These are phyloP conservation scores for Melanchra persicariae DNA, from an alignment of 2,888 invertebrate species.

Conservation along the genomic window DNA sequence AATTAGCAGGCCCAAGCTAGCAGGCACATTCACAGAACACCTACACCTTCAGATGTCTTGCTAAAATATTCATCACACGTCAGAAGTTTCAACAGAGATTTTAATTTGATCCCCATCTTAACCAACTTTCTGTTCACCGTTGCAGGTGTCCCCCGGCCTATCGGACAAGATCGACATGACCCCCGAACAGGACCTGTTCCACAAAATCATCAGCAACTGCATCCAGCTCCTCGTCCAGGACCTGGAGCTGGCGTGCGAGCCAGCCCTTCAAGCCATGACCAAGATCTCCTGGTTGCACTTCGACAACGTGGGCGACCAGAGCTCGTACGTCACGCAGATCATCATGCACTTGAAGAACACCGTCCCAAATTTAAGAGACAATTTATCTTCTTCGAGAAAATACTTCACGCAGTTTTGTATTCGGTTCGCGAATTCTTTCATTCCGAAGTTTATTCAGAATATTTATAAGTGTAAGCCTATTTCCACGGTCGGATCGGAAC, in stretches of 20 bases:
- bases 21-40: too few species aligned
- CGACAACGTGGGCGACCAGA: conserved; percentile 99
- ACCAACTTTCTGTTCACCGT: too few species aligned
- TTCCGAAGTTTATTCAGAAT: conserved; percentile 97
- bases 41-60: too few species aligned
- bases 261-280: conserved; percentile 97
- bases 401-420: conserved; percentile 99
- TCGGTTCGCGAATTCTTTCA: conserved; percentile 98
- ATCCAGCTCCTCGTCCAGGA: conserved; percentile 98
- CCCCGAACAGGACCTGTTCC: conserved; percentile 96
- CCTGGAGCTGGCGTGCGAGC: conserved; percentile 98
- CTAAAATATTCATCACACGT: too few species aligned
- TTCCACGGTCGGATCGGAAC: conserved; percentile 97
- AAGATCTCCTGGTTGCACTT: conserved; percentile 98
- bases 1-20: too few species aligned
- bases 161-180: conserved; percentile 95
- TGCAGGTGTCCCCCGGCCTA: conserved; percentile 92
- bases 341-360: conserved; percentile 96
- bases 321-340: conserved; percentile 97
- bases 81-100: too few species aligned
- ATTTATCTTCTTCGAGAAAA: conserved; percentile 97
- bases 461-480: conserved; percentile 98
- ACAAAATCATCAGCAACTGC: conserved; percentile 94
- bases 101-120: too few species aligned
- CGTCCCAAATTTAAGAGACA: conserved; percentile 97